Evolutionary conservation across 2,113 vertebrate genomes (phyloP), one percentile per base, ranked within the genome.

Genomic region (Hippoglossus stenolepis): DNA sequence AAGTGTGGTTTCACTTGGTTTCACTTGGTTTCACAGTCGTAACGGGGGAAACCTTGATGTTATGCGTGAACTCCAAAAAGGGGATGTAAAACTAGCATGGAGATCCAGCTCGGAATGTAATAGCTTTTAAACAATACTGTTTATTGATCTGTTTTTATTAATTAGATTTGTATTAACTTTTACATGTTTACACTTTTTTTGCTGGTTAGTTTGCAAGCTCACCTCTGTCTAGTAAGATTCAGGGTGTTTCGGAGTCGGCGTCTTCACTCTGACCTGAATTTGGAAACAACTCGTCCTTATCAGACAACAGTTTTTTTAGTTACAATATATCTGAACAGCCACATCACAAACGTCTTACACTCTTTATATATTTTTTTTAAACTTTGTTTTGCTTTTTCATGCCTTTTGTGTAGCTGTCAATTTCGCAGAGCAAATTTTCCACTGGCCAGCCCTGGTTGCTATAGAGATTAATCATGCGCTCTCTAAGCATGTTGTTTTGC

Each of bases 11-110:
- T 80, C 67, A 53, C 68, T 63, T 63, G 54, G 72, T 84, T 67
- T 80, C 67, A 51, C 68, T 63, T 43, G 14, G 5, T 68, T 65
- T 88, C 26, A 65, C 49, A 47, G 59, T 24, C 56, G 62, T 64
- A 28, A 71, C 20, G 20, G 73, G 84, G 90, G 85, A 88, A 88
- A 82, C 82, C 82, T 84, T 79, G 45, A 62, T 68, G 72, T 60
- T 45, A 79, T 54, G 9, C 2, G 20, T n/a, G 51, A 54, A 54
- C 20, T n/a, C 51, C 10, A 21, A 54, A 51, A 54, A n/a, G 20
- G 51, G 20, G 18, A 54, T 54, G 9, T 20, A 54, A n/a, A 8
- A 6, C 2, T 18, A 51, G 47, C 21, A 0, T 66, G 54, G 13
- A 24, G 12, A 23, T 69, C 31, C 43, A 54, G n/a, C 63, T 77